Conservation (phyloP, 2,888 invertebrate species). For the Agrotis clavis region DNA sequence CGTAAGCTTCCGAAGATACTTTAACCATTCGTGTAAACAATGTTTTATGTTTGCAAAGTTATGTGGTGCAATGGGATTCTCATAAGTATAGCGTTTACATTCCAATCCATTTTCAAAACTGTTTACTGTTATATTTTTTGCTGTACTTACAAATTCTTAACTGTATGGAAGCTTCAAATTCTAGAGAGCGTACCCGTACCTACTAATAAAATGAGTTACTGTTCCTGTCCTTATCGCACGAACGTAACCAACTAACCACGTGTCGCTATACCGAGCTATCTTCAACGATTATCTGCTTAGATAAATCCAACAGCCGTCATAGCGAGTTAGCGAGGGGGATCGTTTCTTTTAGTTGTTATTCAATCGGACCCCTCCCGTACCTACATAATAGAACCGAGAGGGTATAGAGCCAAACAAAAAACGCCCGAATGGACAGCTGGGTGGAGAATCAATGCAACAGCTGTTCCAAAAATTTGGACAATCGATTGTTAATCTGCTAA, state of each 20-base stretch:
- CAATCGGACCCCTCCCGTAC: constrained; percentile 73
- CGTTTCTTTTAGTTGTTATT: constrained; percentile 77
- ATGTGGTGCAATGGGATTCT: background rate
- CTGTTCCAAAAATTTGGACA: constrained; percentile 57
- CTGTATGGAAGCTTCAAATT: constrained; percentile 27
- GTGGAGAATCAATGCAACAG: constrained; percentile 54
- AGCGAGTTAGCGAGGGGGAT: constrained; percentile 75
- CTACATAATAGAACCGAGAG: constrained; percentile 65
- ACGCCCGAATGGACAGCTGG: constrained; percentile 50
- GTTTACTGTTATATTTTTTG: constrained; percentile 2
- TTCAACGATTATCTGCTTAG: constrained; percentile 80
- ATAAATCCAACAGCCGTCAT: constrained; percentile 79
- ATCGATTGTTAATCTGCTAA: constrained; percentile 45
- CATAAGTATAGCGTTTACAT: constrained; percentile 1
- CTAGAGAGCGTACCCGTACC: background rate
- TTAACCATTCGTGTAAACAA: constrained; percentile 35
- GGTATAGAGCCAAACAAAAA: constrained; percentile 60
- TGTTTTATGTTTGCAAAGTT: constrained; percentile 22
- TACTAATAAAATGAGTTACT: constrained; percentile 35
- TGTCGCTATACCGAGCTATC: constrained; percentile 65
- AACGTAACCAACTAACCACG: constrained; percentile 59
- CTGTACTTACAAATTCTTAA: constrained; percentile 9
- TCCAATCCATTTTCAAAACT: constrained; percentile 11
- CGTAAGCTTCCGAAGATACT: constrained; percentile 62
- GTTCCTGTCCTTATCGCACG: constrained; percentile 56